Percentiles rank a stretch among this genome's conserved stretches.
Evolutionary conservation across 2,888 invertebrate genomes (phyloP).

Genomic region (Drosophila multiciliata): DNA sequence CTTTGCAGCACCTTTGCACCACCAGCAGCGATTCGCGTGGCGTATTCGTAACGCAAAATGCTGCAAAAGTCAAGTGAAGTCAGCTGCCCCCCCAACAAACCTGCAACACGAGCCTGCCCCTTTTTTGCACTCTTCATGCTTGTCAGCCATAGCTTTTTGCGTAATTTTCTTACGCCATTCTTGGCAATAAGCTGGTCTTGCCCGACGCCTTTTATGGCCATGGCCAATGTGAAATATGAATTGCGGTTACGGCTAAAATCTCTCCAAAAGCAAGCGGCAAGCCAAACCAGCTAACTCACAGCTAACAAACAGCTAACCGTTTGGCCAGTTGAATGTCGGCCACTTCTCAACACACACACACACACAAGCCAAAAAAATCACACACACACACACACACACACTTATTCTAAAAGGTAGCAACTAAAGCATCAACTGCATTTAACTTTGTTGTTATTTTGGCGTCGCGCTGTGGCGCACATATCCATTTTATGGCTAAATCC

Average conservation of each 20-base stretch:
- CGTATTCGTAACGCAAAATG: slow-evolving; percentile 49
- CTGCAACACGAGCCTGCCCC: neutral
- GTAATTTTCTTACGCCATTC: slow-evolving; percentile 66
- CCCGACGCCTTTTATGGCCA: slow-evolving; percentile 57
- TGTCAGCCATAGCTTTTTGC: slow-evolving; percentile 47
- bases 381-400: slow-evolving; percentile 6
- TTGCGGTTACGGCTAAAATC: slow-evolving; percentile 71
- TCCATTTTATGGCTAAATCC: slow-evolving; percentile 78
- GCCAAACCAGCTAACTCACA: slow-evolving; percentile 32
- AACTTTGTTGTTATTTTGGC: slow-evolving; percentile 69
- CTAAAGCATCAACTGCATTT: slow-evolving; percentile 75
- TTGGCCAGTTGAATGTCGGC: slow-evolving; percentile 35
- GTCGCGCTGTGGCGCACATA: slow-evolving; percentile 55
- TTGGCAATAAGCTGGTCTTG: slow-evolving; percentile 49
- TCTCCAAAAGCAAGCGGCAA: slow-evolving; percentile 46
- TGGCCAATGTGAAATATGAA: slow-evolving; percentile 76
- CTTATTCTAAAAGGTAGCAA: slow-evolving; percentile 52
- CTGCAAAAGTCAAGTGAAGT: slow-evolving; percentile 70
- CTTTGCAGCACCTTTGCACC: slow-evolving; percentile 63
- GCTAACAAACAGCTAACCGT: slow-evolving; percentile 8
- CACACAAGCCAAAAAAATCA: neutral
- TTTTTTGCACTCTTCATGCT: neutral
- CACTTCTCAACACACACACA: slow-evolving; percentile 39
- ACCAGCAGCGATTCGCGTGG: slow-evolving; percentile 41
- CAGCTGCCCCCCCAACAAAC: slow-evolving; percentile 8